A percentile compares a stretch with the other conserved stretches of the same genome.
These are phyloP conservation scores for Aphelenchoides fujianensis DNA, from an alignment of 1,140 invertebrate genomes.

Conservation along the genomic window DNA sequence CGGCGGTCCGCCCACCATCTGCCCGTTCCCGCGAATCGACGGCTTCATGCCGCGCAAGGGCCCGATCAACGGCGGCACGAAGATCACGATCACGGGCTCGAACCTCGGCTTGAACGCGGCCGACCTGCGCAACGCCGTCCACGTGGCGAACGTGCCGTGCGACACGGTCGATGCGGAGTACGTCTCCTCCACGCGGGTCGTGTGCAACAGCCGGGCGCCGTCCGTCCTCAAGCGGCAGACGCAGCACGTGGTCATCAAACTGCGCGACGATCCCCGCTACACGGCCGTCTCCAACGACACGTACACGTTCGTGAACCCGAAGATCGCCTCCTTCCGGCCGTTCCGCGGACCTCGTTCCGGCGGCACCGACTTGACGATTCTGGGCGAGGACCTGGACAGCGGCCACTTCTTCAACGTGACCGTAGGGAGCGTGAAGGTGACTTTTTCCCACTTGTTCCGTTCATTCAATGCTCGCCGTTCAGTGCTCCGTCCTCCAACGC, in stretches of 20 bases:
- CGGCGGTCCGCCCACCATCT: constrained; percentile 32
- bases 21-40: constrained; percentile 52
- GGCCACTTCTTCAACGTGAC: constrained; percentile 82
- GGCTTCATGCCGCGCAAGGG: constrained; percentile 84
- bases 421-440: constrained; percentile 66
- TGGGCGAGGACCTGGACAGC: constrained; percentile 86
- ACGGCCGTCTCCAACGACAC: constrained; percentile 50
- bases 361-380: constrained; percentile 84
- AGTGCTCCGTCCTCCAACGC: constrained; percentile 73
- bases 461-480: constrained; percentile 71
- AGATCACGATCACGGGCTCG: constrained; percentile 87
- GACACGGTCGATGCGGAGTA: constrained; percentile 70
- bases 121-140: constrained; percentile 84
- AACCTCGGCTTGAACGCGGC: constrained; percentile 85
- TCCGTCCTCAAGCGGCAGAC: constrained; percentile 50
- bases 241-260: constrained; percentile 40
- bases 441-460: not conserved
- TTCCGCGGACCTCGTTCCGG: constrained; percentile 83
- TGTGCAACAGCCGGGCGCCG: constrained; percentile 56
- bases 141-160: constrained; percentile 84
- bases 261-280: constrained; percentile 45
- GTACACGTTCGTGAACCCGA: constrained; percentile 55
- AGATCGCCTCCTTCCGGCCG: constrained; percentile 71
- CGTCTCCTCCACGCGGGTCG: constrained; percentile 46
- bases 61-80: constrained; percentile 88